Percentiles rank a stretch among this genome's conserved stretches.
These are phyloP conservation scores for Gadus macrocephalus DNA, from an alignment of 2,113 vertebrate species.

Conservation along the genomic window DNA sequence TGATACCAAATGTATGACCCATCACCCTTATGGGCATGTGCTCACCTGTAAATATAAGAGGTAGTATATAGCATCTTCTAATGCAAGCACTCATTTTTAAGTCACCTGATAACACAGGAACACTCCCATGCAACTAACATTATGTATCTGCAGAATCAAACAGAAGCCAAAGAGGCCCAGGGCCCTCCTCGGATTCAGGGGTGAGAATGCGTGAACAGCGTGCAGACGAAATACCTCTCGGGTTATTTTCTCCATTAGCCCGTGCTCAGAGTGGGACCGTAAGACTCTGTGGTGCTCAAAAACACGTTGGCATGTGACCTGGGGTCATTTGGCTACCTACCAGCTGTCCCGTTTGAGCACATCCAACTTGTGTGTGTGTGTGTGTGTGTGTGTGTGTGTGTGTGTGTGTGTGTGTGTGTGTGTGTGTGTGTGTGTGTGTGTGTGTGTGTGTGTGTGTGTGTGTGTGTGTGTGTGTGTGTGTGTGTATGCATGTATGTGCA, in stretches of 20 bases:
- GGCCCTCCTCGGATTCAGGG: too few relatives aligned
- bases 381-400: slow-evolving; percentile 2
- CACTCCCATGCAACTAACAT: too few relatives aligned
- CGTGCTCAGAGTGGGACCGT: slow-evolving; percentile 26
- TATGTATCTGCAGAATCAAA: too few relatives aligned
- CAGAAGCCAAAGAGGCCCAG: too few relatives aligned
- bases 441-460: slow-evolving; percentile 15
- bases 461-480: background rate
- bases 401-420: slow-evolving; percentile 7
- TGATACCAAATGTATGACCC: too few relatives aligned
- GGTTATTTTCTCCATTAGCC: slow-evolving; percentile 5
- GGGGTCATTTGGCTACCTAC: slow-evolving; percentile 50
- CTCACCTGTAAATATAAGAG: too few relatives aligned
- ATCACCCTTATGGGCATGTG: too few relatives aligned
- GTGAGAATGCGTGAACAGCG: slow-evolving; percentile 23
- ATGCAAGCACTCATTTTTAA: too few relatives aligned
- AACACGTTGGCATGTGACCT: slow-evolving; percentile 51
- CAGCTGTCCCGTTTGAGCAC: slow-evolving; percentile 52
- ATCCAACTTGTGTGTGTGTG: slow-evolving; percentile 4
- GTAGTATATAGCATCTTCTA: too few relatives aligned
- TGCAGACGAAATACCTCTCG: slow-evolving; percentile 10
- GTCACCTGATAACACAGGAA: too few relatives aligned
- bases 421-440: background rate
- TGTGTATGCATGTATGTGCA: background rate
- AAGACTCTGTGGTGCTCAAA: slow-evolving; percentile 15